Base-by-base conservation (phyloP, 2,113 vertebrate species). In the Prietella phreatophila region DNA sequence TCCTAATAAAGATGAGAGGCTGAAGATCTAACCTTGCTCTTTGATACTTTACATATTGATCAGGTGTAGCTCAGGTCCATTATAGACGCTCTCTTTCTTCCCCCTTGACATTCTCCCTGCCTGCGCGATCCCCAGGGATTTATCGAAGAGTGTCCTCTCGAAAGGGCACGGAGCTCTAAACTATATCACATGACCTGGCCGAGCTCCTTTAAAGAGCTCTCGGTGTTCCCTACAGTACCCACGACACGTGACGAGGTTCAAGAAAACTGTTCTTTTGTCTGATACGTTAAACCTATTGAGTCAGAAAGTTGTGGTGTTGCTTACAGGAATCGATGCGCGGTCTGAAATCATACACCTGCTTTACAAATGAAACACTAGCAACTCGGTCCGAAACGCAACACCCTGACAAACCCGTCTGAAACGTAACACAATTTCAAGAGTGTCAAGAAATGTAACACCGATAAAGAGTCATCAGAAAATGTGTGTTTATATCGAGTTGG, bases 41-140 rank as follows among this genome's bases (percentile, higher is more conserved):
- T 69, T 84, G 63, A 80, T 83, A 83, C 42, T 53, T 76, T 33
- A n/a, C 50, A n/a, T 82, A 82, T 86, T 63, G 87, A 85, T 88
- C 58, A 80, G 61, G 47, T 76, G 50, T 56, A 60, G 25, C 88
- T 83, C 67, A 83, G 14, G 22, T 86, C 85, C 56, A 39, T 84
- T 82, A 83, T 88, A 15, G 84, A 13, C n/a, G 84, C 81, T 53
- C 69, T 65, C 47, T 88, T 5, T 61, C 50, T 83, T 61, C 81
- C 84, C 53, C n/a, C 30, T 84, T 87, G 65, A 90, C 78, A 85
- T 80, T 88, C 76, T 85, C 61, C 80, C 67, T 42, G n/a, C 79
- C 84, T 55, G 33, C 8, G 15, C 15, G 25, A 42, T 87, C 53
- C 63, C 55, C 55, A 39, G 78, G 82, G 65, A 88, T 84, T 78